Conservation (phyloP, 1,140 invertebrate genomes). For the Drosophila pandora region DNA sequence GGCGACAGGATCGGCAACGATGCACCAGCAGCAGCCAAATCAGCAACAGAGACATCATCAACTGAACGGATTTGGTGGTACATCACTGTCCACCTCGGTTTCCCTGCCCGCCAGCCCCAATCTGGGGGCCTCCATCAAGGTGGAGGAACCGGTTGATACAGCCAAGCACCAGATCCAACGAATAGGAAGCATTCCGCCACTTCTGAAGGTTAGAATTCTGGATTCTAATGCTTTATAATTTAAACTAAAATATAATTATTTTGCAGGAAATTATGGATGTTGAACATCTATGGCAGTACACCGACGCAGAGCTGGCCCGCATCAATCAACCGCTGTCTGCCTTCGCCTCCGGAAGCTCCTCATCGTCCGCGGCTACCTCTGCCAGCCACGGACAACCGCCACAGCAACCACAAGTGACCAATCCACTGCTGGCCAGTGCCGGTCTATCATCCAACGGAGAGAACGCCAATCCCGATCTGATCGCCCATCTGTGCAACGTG, state of each 20-base stretch:
- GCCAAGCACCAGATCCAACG: conserved; percentile 35
- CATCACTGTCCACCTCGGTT: conserved; percentile 35
- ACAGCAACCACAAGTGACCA: conserved; percentile 85
- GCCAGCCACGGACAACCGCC: conserved; percentile 30
- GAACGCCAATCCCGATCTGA: conserved; percentile 91
- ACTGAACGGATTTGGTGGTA: conserved; percentile 55
- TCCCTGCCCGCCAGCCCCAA: conserved; percentile 65
- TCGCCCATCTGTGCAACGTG: conserved; percentile 95
- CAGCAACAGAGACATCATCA: conserved; percentile 60
- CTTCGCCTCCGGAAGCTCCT: conserved; percentile 71
- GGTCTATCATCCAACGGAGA: conserved; percentile 86
- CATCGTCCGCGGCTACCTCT: conserved; percentile 49
- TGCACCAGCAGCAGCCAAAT: conserved; percentile 53
- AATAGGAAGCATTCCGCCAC: conserved; percentile 61
- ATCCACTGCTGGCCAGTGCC: conserved; percentile 87
- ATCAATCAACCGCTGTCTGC: conserved; percentile 84
- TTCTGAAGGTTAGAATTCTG: conserved; percentile 60
- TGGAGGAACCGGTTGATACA: conserved; percentile 54
- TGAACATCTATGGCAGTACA: conserved; percentile 96
- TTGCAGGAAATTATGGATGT: conserved; percentile 96
- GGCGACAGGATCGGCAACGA: conserved; percentile 59
- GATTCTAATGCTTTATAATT: too few species aligned
- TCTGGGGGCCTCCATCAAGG: conserved; percentile 60
- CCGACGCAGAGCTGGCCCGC: conserved; percentile 88
- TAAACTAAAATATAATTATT: conserved; percentile 32